Evolutionary conservation across 2,888 invertebrate species (phyloP).

Genomic region (Amiota minor): DNA sequence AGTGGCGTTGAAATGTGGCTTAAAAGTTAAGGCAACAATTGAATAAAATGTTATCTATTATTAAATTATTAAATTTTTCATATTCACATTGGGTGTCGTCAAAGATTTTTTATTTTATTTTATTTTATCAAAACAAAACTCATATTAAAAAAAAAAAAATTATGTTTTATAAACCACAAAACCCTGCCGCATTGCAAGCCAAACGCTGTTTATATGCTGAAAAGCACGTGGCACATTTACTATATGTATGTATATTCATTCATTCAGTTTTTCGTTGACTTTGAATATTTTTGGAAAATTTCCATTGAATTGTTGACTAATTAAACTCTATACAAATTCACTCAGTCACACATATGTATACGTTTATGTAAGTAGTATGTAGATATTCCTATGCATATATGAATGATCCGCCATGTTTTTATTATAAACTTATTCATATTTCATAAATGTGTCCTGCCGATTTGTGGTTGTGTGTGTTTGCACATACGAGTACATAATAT

Average conservation of each 20-base stretch:
- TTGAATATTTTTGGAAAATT: constrained; percentile 17
- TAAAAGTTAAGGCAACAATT: constrained; percentile 49
- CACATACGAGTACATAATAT: too few species aligned
- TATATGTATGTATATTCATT: not conserved
- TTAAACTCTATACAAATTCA: constrained; percentile 25
- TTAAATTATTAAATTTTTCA: not conserved
- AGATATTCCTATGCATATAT: not conserved
- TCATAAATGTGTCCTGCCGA: not conserved
- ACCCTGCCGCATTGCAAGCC: not conserved
- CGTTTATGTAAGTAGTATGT: not conserved
- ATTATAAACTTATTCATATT: constrained; percentile 18
- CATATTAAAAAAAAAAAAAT: not conserved
- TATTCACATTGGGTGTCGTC: constrained; percentile 21
- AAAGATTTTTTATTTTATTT: not conserved
- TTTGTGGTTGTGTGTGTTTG: not conserved
- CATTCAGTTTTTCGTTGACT: constrained; percentile 6
- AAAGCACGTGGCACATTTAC: not conserved
- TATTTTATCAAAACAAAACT: not conserved
- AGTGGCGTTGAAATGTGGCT: constrained; percentile 45
- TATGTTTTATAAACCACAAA: not conserved
- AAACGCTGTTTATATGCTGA: not conserved
- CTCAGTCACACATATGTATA: not conserved
- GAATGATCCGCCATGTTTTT: constrained; percentile 1
- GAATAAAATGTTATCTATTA: constrained; percentile 38
- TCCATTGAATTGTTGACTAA: constrained; percentile 26